Evolutionary conservation across 2,888 invertebrate species (phyloP), one percentile per base, ranked within the genome.

Genomic region (Caenorhabditis uteleia): DNA sequence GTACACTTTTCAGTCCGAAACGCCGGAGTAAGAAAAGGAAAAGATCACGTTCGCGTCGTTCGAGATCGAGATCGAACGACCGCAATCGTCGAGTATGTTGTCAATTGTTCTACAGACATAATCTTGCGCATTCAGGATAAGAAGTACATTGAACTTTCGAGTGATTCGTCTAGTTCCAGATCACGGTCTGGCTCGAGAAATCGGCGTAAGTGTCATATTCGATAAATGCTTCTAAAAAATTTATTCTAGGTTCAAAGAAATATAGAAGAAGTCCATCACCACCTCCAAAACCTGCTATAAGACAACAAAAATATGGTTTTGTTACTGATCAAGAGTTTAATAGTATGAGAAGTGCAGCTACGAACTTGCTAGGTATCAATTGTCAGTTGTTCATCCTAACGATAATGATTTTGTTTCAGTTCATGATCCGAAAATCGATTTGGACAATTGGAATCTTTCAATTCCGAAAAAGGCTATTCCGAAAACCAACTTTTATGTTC

Each of bases 21-120:
- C n/a, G n/a, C n/a, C n/a, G n/a, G 44, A 29, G 20, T 6, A 44
- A 44, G 27, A 38, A 25, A 14, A 48, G 44, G 38, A 48, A 44
- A 33, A 18, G 31, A 3, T 44, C 26, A 14, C 20, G 23, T 14
- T 36, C 14, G 25, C 2, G 7, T 43, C 29, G 27, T 14, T 44
- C 44, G 29, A 44, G 44, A n/a, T 26, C 27, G 16, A 44, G 44
- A 29, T 27, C 27, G 2, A 10, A 29, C n/a, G 44, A 44, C 7
- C 26, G 44, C 14, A n/a, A n/a, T n/a, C n/a, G n/a, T n/a, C n/a
- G n/a, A n/a, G n/a, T n/a, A n/a, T n/a, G n/a, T n/a, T n/a, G n/a
- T n/a, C n/a, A n/a, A n/a, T n/a, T n/a, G n/a, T n/a, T n/a, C n/a
- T n/a, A n/a, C n/a, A n/a, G n/a, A n/a, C n/a, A n/a, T n/a, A n/a